Evolutionary conservation across 1,140 invertebrate species (phyloP), one percentile per base, ranked within the genome.

Genomic region (Drosophila pachea): DNA sequence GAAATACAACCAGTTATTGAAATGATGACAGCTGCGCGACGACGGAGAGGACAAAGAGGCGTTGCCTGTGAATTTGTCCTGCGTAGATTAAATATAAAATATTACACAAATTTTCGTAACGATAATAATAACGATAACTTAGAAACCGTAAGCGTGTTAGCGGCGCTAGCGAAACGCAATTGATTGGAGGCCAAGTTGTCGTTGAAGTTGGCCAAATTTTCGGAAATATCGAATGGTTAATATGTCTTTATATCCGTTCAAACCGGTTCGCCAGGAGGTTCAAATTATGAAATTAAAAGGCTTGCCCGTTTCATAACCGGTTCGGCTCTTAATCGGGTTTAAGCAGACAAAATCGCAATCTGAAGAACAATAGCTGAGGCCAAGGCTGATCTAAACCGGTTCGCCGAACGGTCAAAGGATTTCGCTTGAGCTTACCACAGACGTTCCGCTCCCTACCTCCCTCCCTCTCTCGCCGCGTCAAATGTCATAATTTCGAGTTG

Each of bases 21-120:
- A 86, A 84, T 86, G 84, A 81, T 86, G 79, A 86, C 79, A 84
- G 81, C 79, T 84, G 79, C 84, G 79, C 84, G 69, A 47, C 76
- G 49, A 75, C 62, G 43, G 59, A 1, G 22, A 22, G 22, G 22
- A 40, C 32, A 48, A 67, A 58, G 33, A 40, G 45, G 47, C 58
- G 33, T 38, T 40, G 45, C 33, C 32, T 64, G 38, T 11, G n/a
- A 52, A 53, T 14, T 4, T 45, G 35, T 66, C 55, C 47, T 66
- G 29, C 9, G 43, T 31, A 36, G 7, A 11, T 54, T 35, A 16
- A 36, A 38, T 31, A 55, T 47, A 9, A 47, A 22, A 29, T 16
- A 47, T 47, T 11, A 9, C 3, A 29, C 22, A 29, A n/a, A 5
- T 29, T 29, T 47, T n/a, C 29, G 0, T 29, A 29, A 11, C 22